A percentile compares a stretch with the other conserved stretches of the same genome.
Conservation (phyloP, 2,113 vertebrate species). For the Trachemys scripta region DNA sequence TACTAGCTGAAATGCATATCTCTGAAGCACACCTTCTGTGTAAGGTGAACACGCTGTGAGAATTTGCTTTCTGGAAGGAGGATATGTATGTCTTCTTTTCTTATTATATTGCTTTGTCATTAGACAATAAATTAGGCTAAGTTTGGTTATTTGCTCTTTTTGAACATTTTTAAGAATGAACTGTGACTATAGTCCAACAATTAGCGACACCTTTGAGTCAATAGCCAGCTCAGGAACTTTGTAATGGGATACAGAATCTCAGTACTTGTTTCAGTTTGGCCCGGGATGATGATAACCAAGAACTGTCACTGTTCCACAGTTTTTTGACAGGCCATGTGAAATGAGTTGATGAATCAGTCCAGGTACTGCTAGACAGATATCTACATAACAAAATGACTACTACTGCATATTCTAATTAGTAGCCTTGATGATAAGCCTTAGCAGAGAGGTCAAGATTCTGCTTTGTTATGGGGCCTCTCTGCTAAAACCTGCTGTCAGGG, state of each 20-base stretch:
- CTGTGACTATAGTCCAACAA: too few species aligned
- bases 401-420: background rate
- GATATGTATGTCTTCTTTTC: too few species aligned
- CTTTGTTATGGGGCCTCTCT: background rate
- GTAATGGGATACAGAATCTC: background rate
- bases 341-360: background rate
- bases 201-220: too few species aligned
- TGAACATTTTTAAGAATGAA: too few species aligned
- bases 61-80: too few species aligned
- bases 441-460: background rate
- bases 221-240: background rate
- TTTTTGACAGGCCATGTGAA: background rate
- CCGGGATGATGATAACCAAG: background rate
- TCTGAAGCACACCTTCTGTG: too few species aligned
- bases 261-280: background rate
- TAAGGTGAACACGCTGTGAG: too few species aligned
- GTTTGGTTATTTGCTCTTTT: too few species aligned
- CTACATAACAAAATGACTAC: background rate
- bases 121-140: too few species aligned
- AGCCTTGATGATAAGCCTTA: background rate
- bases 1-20: too few species aligned
- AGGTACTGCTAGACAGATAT: background rate
- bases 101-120: too few species aligned
- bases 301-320: background rate
- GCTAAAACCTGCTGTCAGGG: background rate